Base-by-base conservation (phyloP, 2,797 vertebrate genomes). In the Pangasius sanitwongsei region DNA sequence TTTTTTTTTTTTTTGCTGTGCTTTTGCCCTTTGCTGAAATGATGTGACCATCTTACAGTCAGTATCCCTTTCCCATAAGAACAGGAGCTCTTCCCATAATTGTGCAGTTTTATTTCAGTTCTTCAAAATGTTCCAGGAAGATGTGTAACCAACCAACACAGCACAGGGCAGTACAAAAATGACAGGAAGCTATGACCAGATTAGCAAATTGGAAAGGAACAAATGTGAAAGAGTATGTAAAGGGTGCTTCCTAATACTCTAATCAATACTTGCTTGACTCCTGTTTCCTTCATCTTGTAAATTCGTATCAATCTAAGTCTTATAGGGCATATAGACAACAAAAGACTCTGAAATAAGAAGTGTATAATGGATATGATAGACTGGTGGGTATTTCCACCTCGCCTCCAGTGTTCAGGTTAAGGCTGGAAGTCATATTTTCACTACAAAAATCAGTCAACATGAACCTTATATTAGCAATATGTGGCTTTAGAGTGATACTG, bases 1-100 rank as follows among this genome's bases (percentile, higher is more conserved):
- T 53, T 34, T 57, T 55, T 53, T 77, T 12, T 50, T 78, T 28
- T 77, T 6, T 6, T n/a, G 34, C 67, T 78, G 16, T 23, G 3
- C 37, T 81, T 11, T 81, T 81, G n/a, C 31, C 78, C 53, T 82
- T 37, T 59, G 20, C 11, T 41, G 34, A 59, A 59, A 82, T 81
- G 6, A 80, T 55, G n/a, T 37, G n/a, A 61, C 31, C 9, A 34
- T 82, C 31, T 57, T 82, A 2, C 80, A 57, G 31, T 28, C 12
- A 44, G 9, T 7, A 44, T 63, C 37, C 37, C 6, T 83, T 83
- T 81, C 53, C 50, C 77, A 20, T 81, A n/a, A 83, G 59, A 41
- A 72, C 69, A 86, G 67, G 67, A 70, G 23, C 65, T 86, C 65
- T 53, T 75, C 34, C 85, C 55, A 25, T 59, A 70, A 16, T 28